These are phyloP conservation scores for Gallinago jamesoni DNA, from an alignment of 2,113 vertebrate species.

Conservation along the genomic window DNA sequence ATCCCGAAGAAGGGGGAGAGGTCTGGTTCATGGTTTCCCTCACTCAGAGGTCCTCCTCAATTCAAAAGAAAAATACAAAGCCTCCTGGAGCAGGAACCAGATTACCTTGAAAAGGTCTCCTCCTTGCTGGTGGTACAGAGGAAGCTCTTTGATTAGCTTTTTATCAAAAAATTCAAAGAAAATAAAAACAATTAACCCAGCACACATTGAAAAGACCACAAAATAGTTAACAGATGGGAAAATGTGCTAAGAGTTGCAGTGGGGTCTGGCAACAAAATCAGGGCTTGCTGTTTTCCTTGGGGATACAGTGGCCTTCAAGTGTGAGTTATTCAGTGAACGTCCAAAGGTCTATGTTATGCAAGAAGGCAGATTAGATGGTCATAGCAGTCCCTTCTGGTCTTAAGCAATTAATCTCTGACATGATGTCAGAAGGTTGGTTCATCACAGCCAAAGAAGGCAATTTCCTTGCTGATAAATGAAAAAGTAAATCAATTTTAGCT, in stretches of 20 bases:
- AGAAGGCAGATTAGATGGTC: constrained; percentile 55
- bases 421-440: constrained; percentile 23
- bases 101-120: neutral
- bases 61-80: neutral
- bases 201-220: neutral
- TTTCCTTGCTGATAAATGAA: constrained; percentile 39
- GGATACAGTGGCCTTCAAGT: constrained; percentile 19
- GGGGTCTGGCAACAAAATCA: neutral
- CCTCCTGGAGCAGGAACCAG: neutral
- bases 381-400: constrained; percentile 15
- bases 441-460: constrained; percentile 14
- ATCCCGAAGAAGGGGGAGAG: neutral
- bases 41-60: neutral
- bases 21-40: neutral
- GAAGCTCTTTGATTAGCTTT: neutral
- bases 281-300: neutral
- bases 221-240: neutral
- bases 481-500: constrained; percentile 38
- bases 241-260: neutral
- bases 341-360: constrained; percentile 40
- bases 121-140: neutral
- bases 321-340: neutral
- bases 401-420: constrained; percentile 22
- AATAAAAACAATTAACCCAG: neutral
- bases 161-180: neutral